phyloP scores from a whole-genome alignment of 2,113 vertebrate genomes.

The Nibea coibor region DNA sequence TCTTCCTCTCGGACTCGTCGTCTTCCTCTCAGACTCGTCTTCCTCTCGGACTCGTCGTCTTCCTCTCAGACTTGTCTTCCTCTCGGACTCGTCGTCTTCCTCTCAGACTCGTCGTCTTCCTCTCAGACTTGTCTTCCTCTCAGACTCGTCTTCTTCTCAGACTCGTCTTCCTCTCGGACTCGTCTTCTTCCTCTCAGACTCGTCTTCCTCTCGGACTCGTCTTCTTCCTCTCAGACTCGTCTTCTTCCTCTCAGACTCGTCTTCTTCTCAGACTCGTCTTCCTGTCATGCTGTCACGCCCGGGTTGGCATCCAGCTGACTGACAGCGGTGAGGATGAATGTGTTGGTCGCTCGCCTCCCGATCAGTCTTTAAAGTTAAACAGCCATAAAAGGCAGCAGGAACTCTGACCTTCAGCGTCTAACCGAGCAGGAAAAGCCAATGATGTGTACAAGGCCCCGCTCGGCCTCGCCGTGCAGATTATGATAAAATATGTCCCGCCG shows the following conservation, averaged over 20 bases:
- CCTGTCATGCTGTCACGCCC: background rate
- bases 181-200: too few species aligned
- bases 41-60: too few species aligned
- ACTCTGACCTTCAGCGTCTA: slow-evolving; percentile 95
- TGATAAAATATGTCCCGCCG: slow-evolving; percentile 92
- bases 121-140: too few species aligned
- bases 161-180: too few species aligned
- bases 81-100: too few species aligned
- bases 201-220: background rate
- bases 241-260: background rate
- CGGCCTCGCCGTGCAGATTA: slow-evolving; percentile 87
- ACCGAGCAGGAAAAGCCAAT: slow-evolving; percentile 95
- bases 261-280: background rate
- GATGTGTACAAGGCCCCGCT: slow-evolving; percentile 95
- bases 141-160: too few species aligned
- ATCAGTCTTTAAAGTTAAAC: slow-evolving; percentile 89
- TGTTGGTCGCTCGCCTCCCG: slow-evolving; percentile 44
- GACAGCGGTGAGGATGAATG: slow-evolving; percentile 65
- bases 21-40: too few species aligned
- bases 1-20: too few species aligned
- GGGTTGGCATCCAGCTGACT: slow-evolving; percentile 12
- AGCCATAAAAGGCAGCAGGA: slow-evolving; percentile 93
- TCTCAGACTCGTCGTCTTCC: too few species aligned
- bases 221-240: background rate
- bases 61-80: too few species aligned